A percentile compares a stretch with the other conserved stretches of the same genome.
phyloP scores from a whole-genome alignment of 2,888 invertebrate genomes.

The Chrysolina oricalcia region DNA sequence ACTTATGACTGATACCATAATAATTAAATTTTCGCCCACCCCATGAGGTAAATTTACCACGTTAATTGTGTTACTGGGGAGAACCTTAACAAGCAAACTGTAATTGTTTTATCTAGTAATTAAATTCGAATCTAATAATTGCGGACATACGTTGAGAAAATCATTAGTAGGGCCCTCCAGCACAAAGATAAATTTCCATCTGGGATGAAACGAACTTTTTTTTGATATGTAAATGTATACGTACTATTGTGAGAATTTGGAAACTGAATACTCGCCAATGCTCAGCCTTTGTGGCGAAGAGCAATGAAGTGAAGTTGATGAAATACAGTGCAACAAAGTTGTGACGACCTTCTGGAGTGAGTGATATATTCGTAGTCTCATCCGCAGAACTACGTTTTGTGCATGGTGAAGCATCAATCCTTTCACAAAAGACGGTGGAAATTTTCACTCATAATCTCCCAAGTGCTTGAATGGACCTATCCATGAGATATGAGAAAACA shows the following conservation, averaged over 20 bases:
- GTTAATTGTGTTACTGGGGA: slow-evolving; percentile 19
- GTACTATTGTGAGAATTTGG: background rate
- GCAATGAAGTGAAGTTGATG: background rate
- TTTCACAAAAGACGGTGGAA: no score
- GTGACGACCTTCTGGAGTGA: no score
- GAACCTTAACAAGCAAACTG: slow-evolving; percentile 32
- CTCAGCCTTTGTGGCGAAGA: background rate
- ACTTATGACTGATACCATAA: slow-evolving; percentile 8
- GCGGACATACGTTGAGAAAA: slow-evolving; percentile 17
- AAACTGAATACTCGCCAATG: background rate
- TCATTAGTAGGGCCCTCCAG: slow-evolving; percentile 1
- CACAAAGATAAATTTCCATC: background rate
- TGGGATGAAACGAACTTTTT: background rate
- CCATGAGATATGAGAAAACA: no score
- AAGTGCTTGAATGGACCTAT: no score
- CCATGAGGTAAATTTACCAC: slow-evolving; percentile 24
- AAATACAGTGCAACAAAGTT: no score
- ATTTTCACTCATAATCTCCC: no score
- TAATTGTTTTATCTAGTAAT: slow-evolving; percentile 29
- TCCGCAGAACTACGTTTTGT: no score
- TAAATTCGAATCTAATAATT: slow-evolving; percentile 25
- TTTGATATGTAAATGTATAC: background rate
- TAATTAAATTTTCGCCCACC: slow-evolving; percentile 13
- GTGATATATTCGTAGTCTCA: no score
- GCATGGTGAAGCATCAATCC: no score